These are phyloP conservation scores for Drepana falcataria DNA, from an alignment of 2,888 invertebrate genomes.

Conservation along the genomic window DNA sequence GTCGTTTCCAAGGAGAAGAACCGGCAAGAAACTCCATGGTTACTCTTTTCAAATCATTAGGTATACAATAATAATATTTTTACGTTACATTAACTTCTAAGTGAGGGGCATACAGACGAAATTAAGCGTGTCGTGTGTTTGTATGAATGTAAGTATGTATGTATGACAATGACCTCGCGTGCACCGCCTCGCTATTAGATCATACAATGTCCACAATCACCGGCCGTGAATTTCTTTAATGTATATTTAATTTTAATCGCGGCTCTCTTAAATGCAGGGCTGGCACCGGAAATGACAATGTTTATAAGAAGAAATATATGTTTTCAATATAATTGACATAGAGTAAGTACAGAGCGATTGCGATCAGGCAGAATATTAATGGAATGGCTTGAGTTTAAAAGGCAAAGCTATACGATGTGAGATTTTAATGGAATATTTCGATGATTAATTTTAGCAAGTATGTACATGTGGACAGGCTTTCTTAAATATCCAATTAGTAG, in stretches of 20 bases:
- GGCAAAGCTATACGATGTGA: too few species aligned
- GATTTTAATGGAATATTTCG: too few species aligned
- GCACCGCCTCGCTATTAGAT: conserved; percentile 25
- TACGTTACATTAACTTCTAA: neutral
- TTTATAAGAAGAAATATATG: neutral
- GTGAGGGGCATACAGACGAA: neutral
- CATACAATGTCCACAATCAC: conserved; percentile 20
- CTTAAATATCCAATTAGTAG: too few species aligned
- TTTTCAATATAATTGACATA: neutral
- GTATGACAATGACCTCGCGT: conserved; percentile 36
- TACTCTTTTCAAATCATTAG: too few species aligned
- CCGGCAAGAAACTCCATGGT: too few species aligned
- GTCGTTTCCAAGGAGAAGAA: too few species aligned
- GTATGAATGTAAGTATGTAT: conserved; percentile 2
- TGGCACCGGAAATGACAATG: neutral
- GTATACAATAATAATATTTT: too few species aligned
- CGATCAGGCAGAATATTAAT: neutral
- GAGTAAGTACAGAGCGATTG: neutral
- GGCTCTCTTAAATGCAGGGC: conserved; percentile 2
- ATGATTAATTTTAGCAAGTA: too few species aligned
- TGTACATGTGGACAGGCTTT: too few species aligned
- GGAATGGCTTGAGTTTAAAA: too few species aligned
- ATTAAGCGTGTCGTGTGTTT: conserved; percentile 1
- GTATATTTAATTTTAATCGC: conserved; percentile 24
- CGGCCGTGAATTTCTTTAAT: conserved; percentile 18